Percentiles rank a stretch among this genome's conserved stretches.
These are phyloP conservation scores for Sesia apiformis DNA, from an alignment of 2,888 invertebrate species.

Conservation along the genomic window DNA sequence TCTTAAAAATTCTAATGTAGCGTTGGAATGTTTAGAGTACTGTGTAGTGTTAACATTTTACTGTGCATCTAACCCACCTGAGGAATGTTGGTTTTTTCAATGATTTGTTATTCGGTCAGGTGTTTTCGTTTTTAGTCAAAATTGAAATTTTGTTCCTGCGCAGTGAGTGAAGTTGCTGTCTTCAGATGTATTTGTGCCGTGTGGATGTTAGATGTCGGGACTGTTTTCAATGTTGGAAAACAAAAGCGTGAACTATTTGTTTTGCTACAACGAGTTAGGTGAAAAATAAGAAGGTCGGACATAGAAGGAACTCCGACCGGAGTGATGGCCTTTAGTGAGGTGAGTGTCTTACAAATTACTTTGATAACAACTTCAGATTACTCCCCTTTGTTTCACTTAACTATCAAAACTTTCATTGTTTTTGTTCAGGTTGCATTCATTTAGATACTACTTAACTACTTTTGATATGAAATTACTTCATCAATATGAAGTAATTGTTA, in stretches of 20 bases:
- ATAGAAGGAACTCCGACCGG: conserved; percentile 73
- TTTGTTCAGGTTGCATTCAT: too few species aligned
- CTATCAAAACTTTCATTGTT: too few species aligned
- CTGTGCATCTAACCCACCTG: conserved; percentile 74
- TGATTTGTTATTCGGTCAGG: conserved; percentile 77
- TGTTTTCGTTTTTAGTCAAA: conserved; percentile 69
- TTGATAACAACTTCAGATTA: not conserved
- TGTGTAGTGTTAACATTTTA: conserved; percentile 25
- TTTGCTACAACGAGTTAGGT: conserved; percentile 66
- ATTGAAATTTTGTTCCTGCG: conserved; percentile 72
- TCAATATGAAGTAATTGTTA: too few species aligned
- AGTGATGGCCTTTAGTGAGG: conserved; percentile 87
- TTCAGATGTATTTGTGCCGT: conserved; percentile 71
- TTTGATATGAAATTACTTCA: too few species aligned
- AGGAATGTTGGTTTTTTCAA: conserved; percentile 78
- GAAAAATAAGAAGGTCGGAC: conserved; percentile 64
- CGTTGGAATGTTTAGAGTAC: conserved; percentile 38
- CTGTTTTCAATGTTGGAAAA: conserved; percentile 72
- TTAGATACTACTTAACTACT: too few species aligned
- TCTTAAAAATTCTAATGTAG: conserved; percentile 31
- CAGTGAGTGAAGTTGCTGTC: conserved; percentile 68
- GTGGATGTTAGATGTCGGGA: conserved; percentile 70
- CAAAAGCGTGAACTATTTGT: conserved; percentile 72
- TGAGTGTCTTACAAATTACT: conserved; percentile 47
- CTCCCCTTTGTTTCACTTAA: not conserved